phyloP scores from a whole-genome alignment of 2,797 vertebrate genomes.

The Argyrosomus regius region DNA sequence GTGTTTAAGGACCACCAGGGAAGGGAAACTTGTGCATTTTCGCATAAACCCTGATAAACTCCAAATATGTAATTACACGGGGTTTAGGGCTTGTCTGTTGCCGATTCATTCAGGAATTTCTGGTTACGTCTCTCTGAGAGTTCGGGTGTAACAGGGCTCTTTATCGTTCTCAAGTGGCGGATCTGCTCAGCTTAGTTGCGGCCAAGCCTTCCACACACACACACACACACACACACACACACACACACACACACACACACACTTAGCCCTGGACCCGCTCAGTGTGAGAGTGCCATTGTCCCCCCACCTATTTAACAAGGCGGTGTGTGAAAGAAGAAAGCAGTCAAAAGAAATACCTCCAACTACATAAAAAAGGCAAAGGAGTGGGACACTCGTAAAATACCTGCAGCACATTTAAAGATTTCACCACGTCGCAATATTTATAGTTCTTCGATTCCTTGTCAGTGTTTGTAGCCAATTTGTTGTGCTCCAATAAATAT shows the following conservation, averaged over 20 bases:
- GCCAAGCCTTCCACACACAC: constrained; percentile 67
- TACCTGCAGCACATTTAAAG: constrained; percentile 87
- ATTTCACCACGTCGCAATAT: constrained; percentile 85
- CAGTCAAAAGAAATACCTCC: constrained; percentile 79
- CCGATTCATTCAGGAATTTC: constrained; percentile 89
- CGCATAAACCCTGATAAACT: constrained; percentile 90
- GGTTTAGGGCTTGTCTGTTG: constrained; percentile 89
- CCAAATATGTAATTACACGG: constrained; percentile 91
- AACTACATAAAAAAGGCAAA: constrained; percentile 79
- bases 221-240: constrained; percentile 21
- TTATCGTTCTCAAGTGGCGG: constrained; percentile 81
- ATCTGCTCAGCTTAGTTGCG: constrained; percentile 75
- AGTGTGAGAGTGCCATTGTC: constrained; percentile 78
- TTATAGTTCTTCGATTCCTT: constrained; percentile 88
- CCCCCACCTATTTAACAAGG: constrained; percentile 79
- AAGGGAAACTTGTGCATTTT: constrained; percentile 90
- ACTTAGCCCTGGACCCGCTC: constrained; percentile 66
- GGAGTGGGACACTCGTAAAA: constrained; percentile 82
- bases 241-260: constrained; percentile 42
- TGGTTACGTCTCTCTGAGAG: constrained; percentile 84
- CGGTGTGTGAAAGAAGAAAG: constrained; percentile 81
- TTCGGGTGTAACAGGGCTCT: constrained; percentile 75
- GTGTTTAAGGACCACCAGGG: constrained; percentile 92
- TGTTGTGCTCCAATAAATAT: constrained; percentile 92
- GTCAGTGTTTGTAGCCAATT: constrained; percentile 90